Evolutionary conservation across 2,888 invertebrate genomes (phyloP), one percentile per base, ranked within the genome.

Genomic region (Blastobasis lacticolella): DNA sequence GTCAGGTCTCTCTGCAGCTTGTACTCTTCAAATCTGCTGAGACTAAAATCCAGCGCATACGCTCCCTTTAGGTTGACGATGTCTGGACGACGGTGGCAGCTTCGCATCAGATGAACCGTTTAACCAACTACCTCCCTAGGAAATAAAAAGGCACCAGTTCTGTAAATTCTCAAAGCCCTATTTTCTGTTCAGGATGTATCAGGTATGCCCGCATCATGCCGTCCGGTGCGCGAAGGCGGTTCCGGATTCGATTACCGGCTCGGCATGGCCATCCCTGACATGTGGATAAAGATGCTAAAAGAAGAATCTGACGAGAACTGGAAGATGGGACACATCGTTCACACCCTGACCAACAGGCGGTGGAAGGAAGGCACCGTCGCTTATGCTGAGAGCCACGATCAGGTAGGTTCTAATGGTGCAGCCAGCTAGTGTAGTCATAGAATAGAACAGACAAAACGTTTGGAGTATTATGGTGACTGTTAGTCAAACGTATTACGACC

Each of bases 251-350:
- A 99, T 79, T 97, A 96, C 87, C 93, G 99, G n/a, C 90, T 99
- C 50, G 98, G 94, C 10, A 99, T 99, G 99, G 97, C 99, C 37
- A 95, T 99, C 66, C 99, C 99, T 0, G 99, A 99, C 83, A 97
- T 96, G 89, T 99, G 99, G 99, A 99, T 99, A 69, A 93, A 96
- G 75, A 79, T 95, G 58, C 86, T 97, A 1, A 97, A 97, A 76
- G 94, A 94, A 64, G 77, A 85, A 40, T 88, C 90, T 47, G 99
- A 99, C 76, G 99, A 99, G 62, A 92, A 97, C 63, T 99, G 99
- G 99, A 91, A 96, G 71, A 92, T 99, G 66, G 94, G 93, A 0
- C 91, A 97, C 67, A 92, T 99, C 54, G 93, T 97, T 2, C 97
- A 97, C 82, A 98, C 97, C 0, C 88, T 99, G 54, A 94, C 94